A percentile compares a stretch with the other conserved stretches of the same genome.
Conservation (phyloP, 2,113 vertebrate genomes). For the Ptyas mucosa region DNA sequence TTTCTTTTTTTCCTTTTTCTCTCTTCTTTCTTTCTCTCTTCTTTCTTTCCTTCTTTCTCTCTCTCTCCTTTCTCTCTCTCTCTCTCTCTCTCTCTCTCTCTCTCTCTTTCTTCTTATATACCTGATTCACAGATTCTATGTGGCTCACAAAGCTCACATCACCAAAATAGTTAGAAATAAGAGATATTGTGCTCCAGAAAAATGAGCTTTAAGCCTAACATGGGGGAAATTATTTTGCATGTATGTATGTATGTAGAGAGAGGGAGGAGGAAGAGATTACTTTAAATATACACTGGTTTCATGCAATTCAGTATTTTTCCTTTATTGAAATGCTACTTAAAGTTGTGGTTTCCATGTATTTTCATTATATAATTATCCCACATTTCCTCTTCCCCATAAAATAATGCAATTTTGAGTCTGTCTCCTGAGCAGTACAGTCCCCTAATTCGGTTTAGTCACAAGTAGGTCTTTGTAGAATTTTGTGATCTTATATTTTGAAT, state of each 20-base stretch:
- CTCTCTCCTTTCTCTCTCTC: too few species aligned
- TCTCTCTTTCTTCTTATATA: background rate
- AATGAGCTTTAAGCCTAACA: too few species aligned
- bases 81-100: too few species aligned
- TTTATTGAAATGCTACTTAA: background rate
- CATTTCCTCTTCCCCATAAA: background rate
- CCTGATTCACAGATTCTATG: background rate
- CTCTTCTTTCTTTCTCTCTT: rapidly evolving
- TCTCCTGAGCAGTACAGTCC: background rate
- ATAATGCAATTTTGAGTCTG: background rate
- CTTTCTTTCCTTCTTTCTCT: too few species aligned
- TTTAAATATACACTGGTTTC: background rate
- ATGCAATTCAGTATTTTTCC: background rate
- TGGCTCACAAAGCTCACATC: background rate
- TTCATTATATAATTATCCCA: background rate
- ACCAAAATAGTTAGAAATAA: background rate
- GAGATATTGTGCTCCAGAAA: background rate
- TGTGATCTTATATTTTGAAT: background rate
- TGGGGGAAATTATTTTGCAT: too few species aligned
- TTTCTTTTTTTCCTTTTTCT: too few species aligned
- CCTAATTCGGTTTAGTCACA: background rate
- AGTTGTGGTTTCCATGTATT: background rate
- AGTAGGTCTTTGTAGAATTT: background rate
- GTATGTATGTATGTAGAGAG: too few species aligned
- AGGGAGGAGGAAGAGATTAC: too few species aligned